Evolutionary conservation across 2,888 invertebrate species (phyloP).

Genomic region (Conus canariensis): DNA sequence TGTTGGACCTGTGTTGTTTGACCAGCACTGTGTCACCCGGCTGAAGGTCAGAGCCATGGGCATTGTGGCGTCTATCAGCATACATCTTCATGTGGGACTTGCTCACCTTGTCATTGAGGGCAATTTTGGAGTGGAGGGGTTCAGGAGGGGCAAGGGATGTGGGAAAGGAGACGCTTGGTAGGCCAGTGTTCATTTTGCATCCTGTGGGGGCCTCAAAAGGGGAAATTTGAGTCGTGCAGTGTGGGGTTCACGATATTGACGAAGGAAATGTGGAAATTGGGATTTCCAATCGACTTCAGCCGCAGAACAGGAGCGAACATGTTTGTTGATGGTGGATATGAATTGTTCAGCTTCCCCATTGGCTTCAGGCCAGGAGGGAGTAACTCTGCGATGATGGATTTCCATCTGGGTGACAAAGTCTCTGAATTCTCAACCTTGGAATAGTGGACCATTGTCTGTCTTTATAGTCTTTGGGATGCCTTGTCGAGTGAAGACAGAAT

Average conservation of each 20-base stretch:
- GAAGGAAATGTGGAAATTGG: not conserved
- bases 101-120: not conserved
- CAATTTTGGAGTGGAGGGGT: not conserved
- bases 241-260: not conserved
- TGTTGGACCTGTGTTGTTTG: not conserved
- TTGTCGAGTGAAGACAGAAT: not conserved
- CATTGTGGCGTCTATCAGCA: not conserved
- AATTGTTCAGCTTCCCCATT: not conserved
- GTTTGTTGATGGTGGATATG: not conserved
- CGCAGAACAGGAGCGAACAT: not conserved
- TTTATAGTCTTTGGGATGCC: not conserved
- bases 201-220: slow-evolving; percentile 5
- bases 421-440: not conserved
- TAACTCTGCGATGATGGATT: slow-evolving; percentile 8
- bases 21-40: not conserved
- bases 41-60: not conserved
- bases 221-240: not conserved
- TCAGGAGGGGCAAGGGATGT: not conserved
- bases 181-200: not conserved
- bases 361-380: not conserved
- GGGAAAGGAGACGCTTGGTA: not conserved
- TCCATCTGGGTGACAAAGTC: not conserved
- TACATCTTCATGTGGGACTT: not conserved
- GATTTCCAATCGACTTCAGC: not conserved
- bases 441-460: not conserved